phyloP scores from a whole-genome alignment of 2,888 invertebrate genomes.

The Amphimallon solstitiale region DNA sequence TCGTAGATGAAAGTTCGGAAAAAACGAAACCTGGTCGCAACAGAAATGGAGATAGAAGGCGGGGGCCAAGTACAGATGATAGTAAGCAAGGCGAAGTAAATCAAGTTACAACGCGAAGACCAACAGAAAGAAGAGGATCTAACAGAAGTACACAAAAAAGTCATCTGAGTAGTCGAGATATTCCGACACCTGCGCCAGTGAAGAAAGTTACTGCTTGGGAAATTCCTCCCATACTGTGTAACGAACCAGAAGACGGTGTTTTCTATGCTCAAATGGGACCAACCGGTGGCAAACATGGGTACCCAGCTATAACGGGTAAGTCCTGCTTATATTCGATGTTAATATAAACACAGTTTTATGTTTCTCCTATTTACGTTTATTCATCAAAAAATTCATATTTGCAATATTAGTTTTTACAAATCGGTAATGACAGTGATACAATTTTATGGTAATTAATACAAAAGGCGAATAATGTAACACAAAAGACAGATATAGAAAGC shows the following conservation, averaged over 20 bases:
- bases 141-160: conserved; percentile 31
- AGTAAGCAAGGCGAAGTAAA: conserved; percentile 1
- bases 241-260: conserved; percentile 90
- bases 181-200: conserved; percentile 72
- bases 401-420: too few relatives aligned
- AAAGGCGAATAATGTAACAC: too few relatives aligned
- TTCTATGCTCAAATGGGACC: conserved; percentile 95
- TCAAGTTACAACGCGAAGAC: conserved; percentile 39
- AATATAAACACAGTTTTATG: background rate
- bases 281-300: conserved; percentile 89
- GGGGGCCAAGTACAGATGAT: conserved; percentile 33
- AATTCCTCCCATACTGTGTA: conserved; percentile 88
- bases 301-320: conserved; percentile 86
- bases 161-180: conserved; percentile 51
- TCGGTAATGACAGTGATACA: too few relatives aligned
- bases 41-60: conserved; percentile 42
- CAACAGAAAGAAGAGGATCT: conserved; percentile 23
- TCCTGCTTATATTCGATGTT: background rate
- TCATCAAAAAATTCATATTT: too few relatives aligned
- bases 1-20: conserved; percentile 36
- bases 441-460: too few relatives aligned
- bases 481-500: too few relatives aligned
- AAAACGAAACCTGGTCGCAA: conserved; percentile 44
- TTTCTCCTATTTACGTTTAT: too few relatives aligned
- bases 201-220: conserved; percentile 77